Evolutionary conservation across 1,140 invertebrate genomes (phyloP).

Genomic region (Elysia chlorotica): DNA sequence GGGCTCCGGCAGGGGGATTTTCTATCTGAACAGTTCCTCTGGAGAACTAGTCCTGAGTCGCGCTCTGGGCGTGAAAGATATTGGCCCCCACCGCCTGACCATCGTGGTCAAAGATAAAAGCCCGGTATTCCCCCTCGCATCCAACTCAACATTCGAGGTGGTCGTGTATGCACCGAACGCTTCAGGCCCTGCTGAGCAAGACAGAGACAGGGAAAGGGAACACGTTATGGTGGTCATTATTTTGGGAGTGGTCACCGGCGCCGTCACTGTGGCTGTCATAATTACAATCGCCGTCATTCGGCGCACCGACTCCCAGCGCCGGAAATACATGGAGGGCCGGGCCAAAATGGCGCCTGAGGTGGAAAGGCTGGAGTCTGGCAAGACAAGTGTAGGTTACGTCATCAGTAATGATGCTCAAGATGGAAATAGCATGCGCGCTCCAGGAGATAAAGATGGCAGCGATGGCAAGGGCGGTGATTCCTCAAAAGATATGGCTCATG

Average conservation of each 20-base stretch:
- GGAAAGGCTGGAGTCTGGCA: constrained; percentile 18
- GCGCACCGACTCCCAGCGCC: constrained; percentile 24
- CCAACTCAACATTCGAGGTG: constrained; percentile 29
- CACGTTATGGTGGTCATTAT: constrained; percentile 34
- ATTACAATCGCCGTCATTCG: constrained; percentile 32
- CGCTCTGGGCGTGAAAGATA: constrained; percentile 17
- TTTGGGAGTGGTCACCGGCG: constrained; percentile 30
- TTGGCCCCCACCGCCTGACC: constrained; percentile 23
- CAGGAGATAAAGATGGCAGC: background rate
- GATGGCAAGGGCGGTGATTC: background rate
- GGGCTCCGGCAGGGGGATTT: background rate
- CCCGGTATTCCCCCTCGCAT: constrained; percentile 9
- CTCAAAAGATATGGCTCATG: constrained; percentile 15
- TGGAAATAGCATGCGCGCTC: constrained; percentile 3
- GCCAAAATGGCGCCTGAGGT: background rate
- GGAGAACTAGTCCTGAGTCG: constrained; percentile 20
- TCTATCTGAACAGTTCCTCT: constrained; percentile 16
- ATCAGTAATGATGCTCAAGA: constrained; percentile 16
- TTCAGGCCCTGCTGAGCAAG: background rate
- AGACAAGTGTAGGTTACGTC: constrained; percentile 25
- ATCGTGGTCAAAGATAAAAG: constrained; percentile 29
- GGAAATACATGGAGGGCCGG: constrained; percentile 15
- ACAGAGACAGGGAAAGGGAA: constrained; percentile 24
- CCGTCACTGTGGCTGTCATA: constrained; percentile 34
- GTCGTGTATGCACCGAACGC: constrained; percentile 28